A percentile compares a stretch with the other conserved stretches of the same genome.
phyloP scores from a whole-genome alignment of 2,113 vertebrate genomes.

The Brienomyrus longianalis region DNA sequence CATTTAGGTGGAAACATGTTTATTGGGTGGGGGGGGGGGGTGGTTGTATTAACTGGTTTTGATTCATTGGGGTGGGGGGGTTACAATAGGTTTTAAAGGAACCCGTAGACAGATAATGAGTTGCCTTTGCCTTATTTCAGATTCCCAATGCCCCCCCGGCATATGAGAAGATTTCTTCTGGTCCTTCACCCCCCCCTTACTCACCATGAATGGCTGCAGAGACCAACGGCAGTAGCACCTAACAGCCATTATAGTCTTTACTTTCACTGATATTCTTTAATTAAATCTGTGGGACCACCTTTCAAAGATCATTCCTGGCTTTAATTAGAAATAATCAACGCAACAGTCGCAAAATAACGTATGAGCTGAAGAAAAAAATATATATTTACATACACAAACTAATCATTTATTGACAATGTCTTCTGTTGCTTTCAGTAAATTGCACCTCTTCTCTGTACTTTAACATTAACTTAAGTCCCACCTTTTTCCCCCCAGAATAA shows the following conservation, averaged over 20 bases:
- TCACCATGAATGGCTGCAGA: conserved; percentile 60
- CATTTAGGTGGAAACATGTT: too few relatives aligned
- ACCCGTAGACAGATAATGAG: not conserved
- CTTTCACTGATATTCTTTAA: not conserved
- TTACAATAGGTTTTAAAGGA: not conserved
- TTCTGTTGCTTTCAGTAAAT: not conserved
- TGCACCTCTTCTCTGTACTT: not conserved
- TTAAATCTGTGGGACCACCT: not conserved
- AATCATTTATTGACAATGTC: not conserved
- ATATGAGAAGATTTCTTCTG: conserved; percentile 77
- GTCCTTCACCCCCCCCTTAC: conserved; percentile 76
- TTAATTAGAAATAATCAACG: not conserved
- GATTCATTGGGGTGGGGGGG: too few relatives aligned
- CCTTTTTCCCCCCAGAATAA: not conserved
- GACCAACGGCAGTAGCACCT: not conserved
- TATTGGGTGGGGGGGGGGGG: too few relatives aligned
- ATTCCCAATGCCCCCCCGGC: conserved; percentile 82
- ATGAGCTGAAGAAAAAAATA: not conserved
- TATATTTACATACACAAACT: not conserved
- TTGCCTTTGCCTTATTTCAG: conserved; percentile 46
- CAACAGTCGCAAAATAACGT: not conserved
- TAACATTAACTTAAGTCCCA: not conserved
- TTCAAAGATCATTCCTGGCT: not conserved
- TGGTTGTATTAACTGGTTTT: too few relatives aligned
- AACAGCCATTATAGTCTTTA: conserved; percentile 15